Percentiles rank a stretch among this genome's conserved stretches.
Evolutionary conservation across 2,113 vertebrate species (phyloP).

Genomic region (Leptodactylus fuscus): DNA sequence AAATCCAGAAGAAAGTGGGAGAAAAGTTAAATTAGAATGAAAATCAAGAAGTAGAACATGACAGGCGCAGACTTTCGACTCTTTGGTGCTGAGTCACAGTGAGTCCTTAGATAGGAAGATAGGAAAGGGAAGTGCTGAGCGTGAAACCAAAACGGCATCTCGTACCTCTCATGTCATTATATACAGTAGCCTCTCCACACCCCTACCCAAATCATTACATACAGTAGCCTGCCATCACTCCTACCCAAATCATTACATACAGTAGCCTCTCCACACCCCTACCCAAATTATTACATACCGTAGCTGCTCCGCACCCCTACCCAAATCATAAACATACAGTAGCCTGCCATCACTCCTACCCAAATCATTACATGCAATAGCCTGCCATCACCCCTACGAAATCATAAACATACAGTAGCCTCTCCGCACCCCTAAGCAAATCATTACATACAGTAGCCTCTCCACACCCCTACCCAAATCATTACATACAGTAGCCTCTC

Average conservation of each 20-base stretch:
- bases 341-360: neutral
- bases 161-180: too few species aligned
- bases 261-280: too few species aligned
- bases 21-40: neutral
- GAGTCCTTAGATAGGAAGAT: conserved; percentile 4
- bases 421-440: too few species aligned
- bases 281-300: neutral
- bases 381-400: too few species aligned
- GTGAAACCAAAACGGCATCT: neutral
- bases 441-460: too few species aligned
- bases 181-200: neutral
- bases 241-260: too few species aligned
- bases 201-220: neutral
- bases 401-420: neutral
- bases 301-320: too few species aligned
- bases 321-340: too few species aligned
- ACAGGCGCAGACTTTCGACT: conserved; percentile 26
- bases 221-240: neutral
- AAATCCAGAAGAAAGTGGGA: neutral
- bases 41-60: neutral
- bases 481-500: neutral
- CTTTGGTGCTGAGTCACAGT: conserved; percentile 41
- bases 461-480: neutral
- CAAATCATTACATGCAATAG: neutral
- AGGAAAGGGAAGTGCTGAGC: conserved; percentile 34